Conservation (phyloP, 2,888 invertebrate genomes). For the Drosophila quinaria region DNA sequence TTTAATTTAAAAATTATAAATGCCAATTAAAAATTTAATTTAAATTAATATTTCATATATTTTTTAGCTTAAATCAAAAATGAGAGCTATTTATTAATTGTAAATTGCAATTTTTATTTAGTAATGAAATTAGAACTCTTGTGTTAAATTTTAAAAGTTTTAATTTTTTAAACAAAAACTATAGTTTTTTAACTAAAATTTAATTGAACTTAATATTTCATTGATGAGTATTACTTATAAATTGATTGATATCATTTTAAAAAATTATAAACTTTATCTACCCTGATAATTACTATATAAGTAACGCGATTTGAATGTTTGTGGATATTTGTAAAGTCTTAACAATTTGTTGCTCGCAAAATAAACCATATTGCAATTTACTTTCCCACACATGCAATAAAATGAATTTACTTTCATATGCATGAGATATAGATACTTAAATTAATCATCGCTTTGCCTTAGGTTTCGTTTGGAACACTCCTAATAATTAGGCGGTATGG, state of each 20-base stretch:
- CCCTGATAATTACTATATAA: not conserved
- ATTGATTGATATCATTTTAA: not conserved
- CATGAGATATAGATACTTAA: constrained; percentile 31
- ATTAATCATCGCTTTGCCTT: constrained; percentile 43
- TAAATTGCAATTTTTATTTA: not conserved
- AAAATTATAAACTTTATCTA: not conserved
- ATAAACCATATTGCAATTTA: constrained; percentile 61
- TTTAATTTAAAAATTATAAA: not conserved
- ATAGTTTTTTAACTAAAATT: not conserved
- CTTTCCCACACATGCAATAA: constrained; percentile 36
- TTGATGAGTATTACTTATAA: not conserved
- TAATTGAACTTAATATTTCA: not conserved
- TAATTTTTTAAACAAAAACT: no score
- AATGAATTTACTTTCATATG: constrained; percentile 34
- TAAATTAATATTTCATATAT: not conserved
- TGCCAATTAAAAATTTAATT: not conserved
- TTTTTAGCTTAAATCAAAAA: no score
- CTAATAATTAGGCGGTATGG: constrained; percentile 42
- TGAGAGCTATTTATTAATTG: no score
- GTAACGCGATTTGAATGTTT: not conserved
- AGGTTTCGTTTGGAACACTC: constrained; percentile 34
- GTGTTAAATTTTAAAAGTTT: not conserved
- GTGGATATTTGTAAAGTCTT: constrained; percentile 9
- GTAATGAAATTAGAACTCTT: no score
- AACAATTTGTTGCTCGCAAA: constrained; percentile 62